Evolutionary conservation across 2,888 invertebrate genomes (phyloP), one percentile per base, ranked within the genome.

Genomic region (Heliothis peltigera): DNA sequence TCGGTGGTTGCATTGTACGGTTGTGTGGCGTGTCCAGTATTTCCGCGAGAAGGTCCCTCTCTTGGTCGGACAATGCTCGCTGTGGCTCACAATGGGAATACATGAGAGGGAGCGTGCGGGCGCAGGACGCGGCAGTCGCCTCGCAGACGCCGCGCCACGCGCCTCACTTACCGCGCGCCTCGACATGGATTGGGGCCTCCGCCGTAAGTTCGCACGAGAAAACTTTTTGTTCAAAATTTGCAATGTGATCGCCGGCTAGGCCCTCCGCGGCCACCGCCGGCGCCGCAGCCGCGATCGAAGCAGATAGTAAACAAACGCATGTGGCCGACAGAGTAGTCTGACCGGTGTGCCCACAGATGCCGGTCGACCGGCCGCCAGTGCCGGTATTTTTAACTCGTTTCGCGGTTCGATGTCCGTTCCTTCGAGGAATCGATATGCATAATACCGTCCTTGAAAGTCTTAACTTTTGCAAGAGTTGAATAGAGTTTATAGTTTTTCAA

Each of bases 301-400:
- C 85, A 88, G 91, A 92, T 94, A 91, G 94, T 95, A 95, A 95
- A 95, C 94, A 95, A 94, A 94, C 93, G 92, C 94, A 94, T 94
- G 94, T 93, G 94, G 86, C 87, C 84, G 81, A 79, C 84, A 73
- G 87, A 92, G 90, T 90, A 91, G 94, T 93, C 88, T 77, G 92
- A 93, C 94, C 93, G 93, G 94, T 94, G 91, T 92, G 88, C 83
- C 88, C 92, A 90, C 93, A 89, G 92, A 92, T 91, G 93, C 92
- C 94, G 91, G 93, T 91, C 90, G 90, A 84, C 89, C 88, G 87
- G 89, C 87, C 87, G 89, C 85, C 86, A 82, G 85, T 85, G 87
- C 84, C 88, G 92, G 91, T 95, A 94, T 95, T 94, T 95, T 94
- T 94, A 95, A 95, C 94, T 91, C 92, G 93, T 92, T 93, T 85